Conservation (phyloP, 35 echinoderm and acorn worm genomes). For the Diadema setosum region DNA sequence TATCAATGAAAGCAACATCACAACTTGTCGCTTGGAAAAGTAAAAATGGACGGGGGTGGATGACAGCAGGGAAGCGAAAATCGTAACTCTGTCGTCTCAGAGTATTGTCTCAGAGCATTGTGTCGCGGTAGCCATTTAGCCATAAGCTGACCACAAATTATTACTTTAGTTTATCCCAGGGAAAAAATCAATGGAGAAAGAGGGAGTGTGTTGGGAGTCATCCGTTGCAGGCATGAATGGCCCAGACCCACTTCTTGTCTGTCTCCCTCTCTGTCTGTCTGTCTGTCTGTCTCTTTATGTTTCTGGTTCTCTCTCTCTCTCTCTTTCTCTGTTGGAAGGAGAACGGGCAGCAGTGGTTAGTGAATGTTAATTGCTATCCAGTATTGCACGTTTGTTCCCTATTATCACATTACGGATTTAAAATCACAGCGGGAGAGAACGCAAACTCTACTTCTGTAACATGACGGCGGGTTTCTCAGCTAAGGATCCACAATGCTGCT, state of each 20-base stretch:
- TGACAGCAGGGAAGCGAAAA: no score
- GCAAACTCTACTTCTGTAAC: neutral
- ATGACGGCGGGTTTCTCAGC: neutral
- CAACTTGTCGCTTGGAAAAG: no score
- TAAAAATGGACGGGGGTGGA: no score
- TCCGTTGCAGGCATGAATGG: neutral
- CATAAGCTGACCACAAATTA: no score
- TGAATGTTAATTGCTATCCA: constrained; percentile 10
- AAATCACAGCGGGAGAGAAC: neutral
- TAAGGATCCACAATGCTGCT: neutral
- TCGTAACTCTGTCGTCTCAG: no score
- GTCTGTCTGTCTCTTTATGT: neutral
- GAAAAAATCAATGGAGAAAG: neutral
- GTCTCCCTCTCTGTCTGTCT: neutral
- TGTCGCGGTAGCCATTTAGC: no score
- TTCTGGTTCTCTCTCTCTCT: neutral
- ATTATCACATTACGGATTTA: neutral
- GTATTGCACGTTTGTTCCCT: neutral
- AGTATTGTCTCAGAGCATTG: no score
- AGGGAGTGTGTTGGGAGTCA: neutral
- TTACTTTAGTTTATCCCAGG: no score
- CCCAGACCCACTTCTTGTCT: neutral
- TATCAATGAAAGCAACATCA: no score
- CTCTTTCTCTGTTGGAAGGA: neutral
- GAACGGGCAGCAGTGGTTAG: neutral